Percentiles rank a stretch among this genome's conserved stretches.
These are phyloP conservation scores for Synergus itoensis DNA, from an alignment of 2,888 invertebrate genomes.

Conservation along the genomic window DNA sequence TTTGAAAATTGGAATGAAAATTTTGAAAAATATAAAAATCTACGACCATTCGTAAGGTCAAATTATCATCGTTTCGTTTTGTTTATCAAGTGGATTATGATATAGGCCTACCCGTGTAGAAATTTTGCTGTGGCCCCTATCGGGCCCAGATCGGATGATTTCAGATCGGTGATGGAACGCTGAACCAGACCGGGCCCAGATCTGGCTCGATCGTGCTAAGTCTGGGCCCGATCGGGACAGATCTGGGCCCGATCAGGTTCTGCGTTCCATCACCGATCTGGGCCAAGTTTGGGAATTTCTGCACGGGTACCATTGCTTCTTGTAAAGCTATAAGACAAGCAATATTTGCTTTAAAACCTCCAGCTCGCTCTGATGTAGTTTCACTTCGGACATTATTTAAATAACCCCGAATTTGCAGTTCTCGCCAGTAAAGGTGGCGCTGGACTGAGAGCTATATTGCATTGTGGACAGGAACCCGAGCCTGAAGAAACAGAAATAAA, in stretches of 20 bases:
- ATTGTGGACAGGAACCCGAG: slow-evolving; percentile 96
- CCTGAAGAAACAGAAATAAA: slow-evolving; percentile 79
- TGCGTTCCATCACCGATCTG: no score
- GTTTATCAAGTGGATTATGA: slow-evolving; percentile 71
- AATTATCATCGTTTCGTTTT: slow-evolving; percentile 61
- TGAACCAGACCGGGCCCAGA: no score
- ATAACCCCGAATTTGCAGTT: slow-evolving; percentile 85
- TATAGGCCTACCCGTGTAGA: no score
- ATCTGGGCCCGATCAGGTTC: no score
- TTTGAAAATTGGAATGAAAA: neutral
- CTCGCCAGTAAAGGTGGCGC: slow-evolving; percentile 82
- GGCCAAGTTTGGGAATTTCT: no score
- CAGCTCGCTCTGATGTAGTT: slow-evolving; percentile 87
- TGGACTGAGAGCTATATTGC: slow-evolving; percentile 93
- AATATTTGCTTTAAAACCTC: slow-evolving; percentile 90
- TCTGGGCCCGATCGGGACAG: no score
- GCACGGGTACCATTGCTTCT: slow-evolving; percentile 91
- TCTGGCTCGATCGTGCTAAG: no score
- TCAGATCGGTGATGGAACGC: no score
- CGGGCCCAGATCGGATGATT: no score
- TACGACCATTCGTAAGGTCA: slow-evolving; percentile 56
- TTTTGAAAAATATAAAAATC: neutral
- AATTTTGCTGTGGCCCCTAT: no score
- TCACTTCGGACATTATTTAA: slow-evolving; percentile 87
- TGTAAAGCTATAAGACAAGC: slow-evolving; percentile 93